Conservation (phyloP, 2,888 invertebrate genomes). For the Microctonus brassicae region DNA sequence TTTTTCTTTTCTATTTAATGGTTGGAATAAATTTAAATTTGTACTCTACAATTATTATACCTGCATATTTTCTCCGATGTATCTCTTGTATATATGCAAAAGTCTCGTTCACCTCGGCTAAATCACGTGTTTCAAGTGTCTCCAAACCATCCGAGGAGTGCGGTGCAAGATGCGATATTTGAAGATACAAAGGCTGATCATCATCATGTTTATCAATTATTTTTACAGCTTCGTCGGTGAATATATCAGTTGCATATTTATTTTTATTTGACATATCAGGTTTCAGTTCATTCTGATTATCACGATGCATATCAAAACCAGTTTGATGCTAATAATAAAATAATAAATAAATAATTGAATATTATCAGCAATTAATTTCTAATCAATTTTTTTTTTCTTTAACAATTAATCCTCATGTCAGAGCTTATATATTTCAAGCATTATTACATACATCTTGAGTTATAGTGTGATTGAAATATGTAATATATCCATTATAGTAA, state of each 20-base stretch:
- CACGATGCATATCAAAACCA: constrained; percentile 70
- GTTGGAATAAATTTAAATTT: background rate
- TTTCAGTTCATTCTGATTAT: constrained; percentile 58
- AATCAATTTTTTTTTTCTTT: background rate
- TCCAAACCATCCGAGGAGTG: constrained; percentile 82
- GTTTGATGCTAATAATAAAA: constrained; percentile 31
- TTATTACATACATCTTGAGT: constrained; percentile 62
- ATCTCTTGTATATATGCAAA: constrained; percentile 79
- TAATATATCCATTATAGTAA: constrained; percentile 85
- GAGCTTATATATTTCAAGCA: background rate
- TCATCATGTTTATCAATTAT: constrained; percentile 75
- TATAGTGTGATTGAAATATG: constrained; percentile 81
- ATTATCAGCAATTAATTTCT: constrained; percentile 31
- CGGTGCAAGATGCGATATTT: constrained; percentile 84
- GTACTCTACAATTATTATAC: constrained; percentile 67
- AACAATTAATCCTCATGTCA: no score
- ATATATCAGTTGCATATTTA: constrained; percentile 80
- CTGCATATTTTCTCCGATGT: constrained; percentile 80
- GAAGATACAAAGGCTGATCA: constrained; percentile 80
- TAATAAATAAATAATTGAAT: constrained; percentile 16
- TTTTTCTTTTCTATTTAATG: no score
- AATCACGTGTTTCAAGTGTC: constrained; percentile 78
- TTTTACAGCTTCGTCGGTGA: constrained; percentile 76
- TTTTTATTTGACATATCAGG: constrained; percentile 50
- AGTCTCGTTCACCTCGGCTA: constrained; percentile 75